These are phyloP conservation scores for Apamea epomidion DNA, from an alignment of 2,888 invertebrate species.

Conservation along the genomic window DNA sequence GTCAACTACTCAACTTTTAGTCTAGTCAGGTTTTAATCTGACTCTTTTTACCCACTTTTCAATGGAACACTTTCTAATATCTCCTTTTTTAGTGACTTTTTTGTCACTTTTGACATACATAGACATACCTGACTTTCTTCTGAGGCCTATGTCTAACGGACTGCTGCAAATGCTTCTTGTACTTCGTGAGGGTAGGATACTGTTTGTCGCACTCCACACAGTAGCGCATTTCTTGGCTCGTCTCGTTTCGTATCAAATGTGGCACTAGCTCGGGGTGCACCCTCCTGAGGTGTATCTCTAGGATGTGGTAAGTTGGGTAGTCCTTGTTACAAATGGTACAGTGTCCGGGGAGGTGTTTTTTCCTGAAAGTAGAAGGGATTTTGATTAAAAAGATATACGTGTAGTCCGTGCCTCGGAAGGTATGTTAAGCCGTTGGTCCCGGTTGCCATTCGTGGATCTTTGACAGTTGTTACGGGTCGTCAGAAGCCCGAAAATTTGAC, in stretches of 20 bases:
- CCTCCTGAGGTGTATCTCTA: conserved; percentile 62
- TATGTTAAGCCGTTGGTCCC: too few relatives aligned
- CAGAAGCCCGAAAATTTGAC: too few relatives aligned
- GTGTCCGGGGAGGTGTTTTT: conserved; percentile 70
- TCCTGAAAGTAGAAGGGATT: conserved; percentile 59
- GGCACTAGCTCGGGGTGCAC: conserved; percentile 68
- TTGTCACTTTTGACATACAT: conserved; percentile 21
- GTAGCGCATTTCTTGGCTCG: conserved; percentile 72
- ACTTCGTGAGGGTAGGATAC: conserved; percentile 73
- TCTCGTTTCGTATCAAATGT: neutral
- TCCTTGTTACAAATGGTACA: conserved; percentile 69
- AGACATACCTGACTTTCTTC: conserved; percentile 68
- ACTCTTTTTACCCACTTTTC: neutral
- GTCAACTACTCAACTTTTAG: neutral
- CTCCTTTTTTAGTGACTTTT: neutral
- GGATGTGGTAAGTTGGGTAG: conserved; percentile 61
- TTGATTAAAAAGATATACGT: too few relatives aligned
- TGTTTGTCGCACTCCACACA: conserved; percentile 83
- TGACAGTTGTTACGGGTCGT: too few relatives aligned
- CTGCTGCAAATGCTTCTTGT: conserved; percentile 75
- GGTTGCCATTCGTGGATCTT: too few relatives aligned
- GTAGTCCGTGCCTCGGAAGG: too few relatives aligned
- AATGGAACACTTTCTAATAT: neutral
- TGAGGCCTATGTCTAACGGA: conserved; percentile 73
- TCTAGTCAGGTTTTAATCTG: neutral